Percentiles rank a stretch among this genome's conserved stretches.
These are phyloP conservation scores for Pteropus alecto DNA, from an alignment of 2,113 vertebrate species.

Conservation along the genomic window DNA sequence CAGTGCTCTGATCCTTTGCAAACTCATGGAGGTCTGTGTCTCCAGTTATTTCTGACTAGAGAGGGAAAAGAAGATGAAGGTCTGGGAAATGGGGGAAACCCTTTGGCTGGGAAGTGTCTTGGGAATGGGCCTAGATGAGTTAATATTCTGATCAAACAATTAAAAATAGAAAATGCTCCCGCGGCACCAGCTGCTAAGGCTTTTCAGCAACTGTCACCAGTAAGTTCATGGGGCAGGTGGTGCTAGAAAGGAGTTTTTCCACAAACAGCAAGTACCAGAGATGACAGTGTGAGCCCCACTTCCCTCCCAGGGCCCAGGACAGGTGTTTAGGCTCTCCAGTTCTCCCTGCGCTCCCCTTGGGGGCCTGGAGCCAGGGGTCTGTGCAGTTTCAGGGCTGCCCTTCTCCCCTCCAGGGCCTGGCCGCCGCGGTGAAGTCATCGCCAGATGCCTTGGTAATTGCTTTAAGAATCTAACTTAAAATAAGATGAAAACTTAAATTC, in stretches of 20 bases:
- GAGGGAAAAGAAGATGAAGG: neutral
- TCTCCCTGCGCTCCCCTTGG: neutral
- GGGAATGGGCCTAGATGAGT: conserved; percentile 80
- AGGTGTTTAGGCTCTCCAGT: neutral
- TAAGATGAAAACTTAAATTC: conserved; percentile 77
- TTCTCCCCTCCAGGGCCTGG: neutral
- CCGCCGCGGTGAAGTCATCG: conserved; percentile 58
- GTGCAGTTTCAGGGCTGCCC: conserved; percentile 31
- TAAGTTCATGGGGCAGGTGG: conserved; percentile 66
- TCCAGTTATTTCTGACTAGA: conserved; percentile 15
- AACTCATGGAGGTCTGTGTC: neutral
- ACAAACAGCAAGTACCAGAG: conserved; percentile 28
- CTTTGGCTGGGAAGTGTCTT: conserved; percentile 59
- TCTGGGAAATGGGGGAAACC: conserved; percentile 53
- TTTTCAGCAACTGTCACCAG: conserved; percentile 61
- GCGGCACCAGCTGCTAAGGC: conserved; percentile 62
- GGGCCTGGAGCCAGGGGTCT: neutral
- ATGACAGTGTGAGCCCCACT: neutral
- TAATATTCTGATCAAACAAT: conserved; percentile 83
- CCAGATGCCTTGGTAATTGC: conserved; percentile 76
- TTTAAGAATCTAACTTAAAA: conserved; percentile 78
- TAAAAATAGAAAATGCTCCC: conserved; percentile 84
- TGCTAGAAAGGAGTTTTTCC: conserved; percentile 37
- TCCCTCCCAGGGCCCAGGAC: neutral
- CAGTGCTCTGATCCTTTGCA: neutral